phyloP scores from a whole-genome alignment of 2,113 vertebrate genomes.

The Cynoglossus semilaevis region DNA sequence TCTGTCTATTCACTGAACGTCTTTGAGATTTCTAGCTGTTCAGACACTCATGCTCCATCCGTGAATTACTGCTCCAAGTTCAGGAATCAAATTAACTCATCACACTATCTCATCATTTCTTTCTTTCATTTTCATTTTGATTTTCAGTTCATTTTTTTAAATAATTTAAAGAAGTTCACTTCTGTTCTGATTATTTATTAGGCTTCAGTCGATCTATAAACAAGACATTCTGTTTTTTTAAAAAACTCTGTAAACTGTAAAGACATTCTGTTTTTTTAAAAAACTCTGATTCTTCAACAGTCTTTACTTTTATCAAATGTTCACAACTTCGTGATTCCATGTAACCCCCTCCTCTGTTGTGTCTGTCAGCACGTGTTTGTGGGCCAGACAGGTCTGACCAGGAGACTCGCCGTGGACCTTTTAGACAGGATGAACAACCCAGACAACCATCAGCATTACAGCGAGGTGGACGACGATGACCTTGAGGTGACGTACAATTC shows the following conservation, averaged over 20 bases:
- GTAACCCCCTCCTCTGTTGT: not conserved
- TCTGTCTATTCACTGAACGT: conserved; percentile 5
- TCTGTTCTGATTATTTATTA: not conserved
- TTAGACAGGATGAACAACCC: conserved; percentile 95
- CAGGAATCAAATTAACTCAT: not conserved
- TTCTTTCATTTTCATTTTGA: conserved; percentile 4
- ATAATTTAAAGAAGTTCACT: not conserved
- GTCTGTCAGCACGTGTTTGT: conserved; percentile 84
- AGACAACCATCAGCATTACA: conserved; percentile 87
- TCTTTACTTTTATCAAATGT: not conserved
- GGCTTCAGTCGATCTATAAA: not conserved
- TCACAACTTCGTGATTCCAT: not conserved
- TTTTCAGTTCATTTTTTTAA: not conserved
- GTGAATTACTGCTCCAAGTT: not conserved
- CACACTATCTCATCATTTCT: too few species aligned
- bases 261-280: not conserved
- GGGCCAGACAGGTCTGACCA: conserved; percentile 84
- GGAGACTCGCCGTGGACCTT: conserved; percentile 88
- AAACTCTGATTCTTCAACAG: too few species aligned
- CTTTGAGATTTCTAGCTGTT: conserved; percentile 11
- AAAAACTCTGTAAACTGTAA: too few species aligned
- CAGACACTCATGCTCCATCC: not conserved
- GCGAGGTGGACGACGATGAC: conserved; percentile 89
- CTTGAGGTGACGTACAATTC: conserved; percentile 80
- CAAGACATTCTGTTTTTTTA: not conserved